These are phyloP conservation scores for Polypedilum pembai DNA, from an alignment of 1,140 invertebrate species.

Conservation along the genomic window DNA sequence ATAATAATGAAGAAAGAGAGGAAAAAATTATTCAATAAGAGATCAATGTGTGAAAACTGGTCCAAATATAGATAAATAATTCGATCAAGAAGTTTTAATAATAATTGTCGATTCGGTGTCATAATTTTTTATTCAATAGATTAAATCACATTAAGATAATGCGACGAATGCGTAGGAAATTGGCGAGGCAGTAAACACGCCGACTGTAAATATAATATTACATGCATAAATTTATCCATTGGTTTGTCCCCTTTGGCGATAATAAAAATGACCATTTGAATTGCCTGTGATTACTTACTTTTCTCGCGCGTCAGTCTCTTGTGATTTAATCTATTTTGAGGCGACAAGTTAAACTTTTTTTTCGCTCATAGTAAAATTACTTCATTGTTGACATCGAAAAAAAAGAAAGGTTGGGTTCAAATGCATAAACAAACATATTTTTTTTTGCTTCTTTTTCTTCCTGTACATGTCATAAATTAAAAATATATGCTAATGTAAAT, in stretches of 20 bases:
- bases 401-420: neutral
- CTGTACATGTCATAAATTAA: neutral
- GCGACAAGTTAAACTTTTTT: neutral
- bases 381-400: neutral
- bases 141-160: neutral
- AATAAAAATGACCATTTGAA: neutral
- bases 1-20: neutral
- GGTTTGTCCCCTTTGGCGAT: neutral
- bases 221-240: neutral
- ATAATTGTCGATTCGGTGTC: neutral
- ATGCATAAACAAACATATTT: neutral
- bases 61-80: neutral
- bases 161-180: neutral
- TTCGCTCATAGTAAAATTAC: neutral
- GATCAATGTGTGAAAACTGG: neutral
- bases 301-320: neutral
- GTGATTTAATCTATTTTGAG: neutral
- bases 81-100: neutral
- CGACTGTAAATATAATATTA: neutral
- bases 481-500: neutral
- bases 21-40: neutral
- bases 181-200: neutral
- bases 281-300: neutral
- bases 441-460: neutral
- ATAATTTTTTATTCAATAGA: neutral